A percentile compares a stretch with the other conserved stretches of the same genome.
phyloP scores from a whole-genome alignment of 2,113 vertebrate species.

The Climacteris rufus region DNA sequence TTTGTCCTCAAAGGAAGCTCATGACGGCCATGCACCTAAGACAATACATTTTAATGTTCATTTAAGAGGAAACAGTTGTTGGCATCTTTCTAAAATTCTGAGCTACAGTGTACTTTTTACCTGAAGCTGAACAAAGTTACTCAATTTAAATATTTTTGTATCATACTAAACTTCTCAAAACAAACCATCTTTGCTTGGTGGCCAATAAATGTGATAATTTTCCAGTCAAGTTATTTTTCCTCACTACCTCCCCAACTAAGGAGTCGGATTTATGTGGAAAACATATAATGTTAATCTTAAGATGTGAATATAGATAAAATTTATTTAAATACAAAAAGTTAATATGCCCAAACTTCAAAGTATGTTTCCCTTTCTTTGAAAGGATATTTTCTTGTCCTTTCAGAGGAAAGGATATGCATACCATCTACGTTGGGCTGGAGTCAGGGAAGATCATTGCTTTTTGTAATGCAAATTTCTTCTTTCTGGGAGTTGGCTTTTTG shows the following conservation, averaged over 20 bases:
- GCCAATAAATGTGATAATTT: neutral
- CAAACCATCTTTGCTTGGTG: neutral
- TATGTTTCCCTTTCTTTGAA: neutral
- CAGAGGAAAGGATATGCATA: neutral
- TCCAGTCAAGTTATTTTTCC: neutral
- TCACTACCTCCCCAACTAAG: neutral
- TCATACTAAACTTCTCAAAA: neutral
- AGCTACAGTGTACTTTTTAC: neutral
- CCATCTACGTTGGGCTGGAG: neutral
- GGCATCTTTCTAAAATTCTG: neutral
- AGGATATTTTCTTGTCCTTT: neutral
- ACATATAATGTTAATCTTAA: neutral
- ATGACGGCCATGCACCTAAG: neutral
- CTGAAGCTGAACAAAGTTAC: neutral
- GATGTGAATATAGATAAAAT: neutral
- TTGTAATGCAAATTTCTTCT: constrained; percentile 9
- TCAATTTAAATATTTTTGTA: neutral
- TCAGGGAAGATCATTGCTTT: neutral
- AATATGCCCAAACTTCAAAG: neutral
- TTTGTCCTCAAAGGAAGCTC: neutral
- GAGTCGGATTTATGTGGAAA: neutral
- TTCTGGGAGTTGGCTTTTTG: neutral
- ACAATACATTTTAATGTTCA: neutral
- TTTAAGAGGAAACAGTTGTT: neutral
- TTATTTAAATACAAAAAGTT: neutral